Base-by-base conservation (phyloP, 2,113 vertebrate genomes). In the Callocephalon fimbriatum region DNA sequence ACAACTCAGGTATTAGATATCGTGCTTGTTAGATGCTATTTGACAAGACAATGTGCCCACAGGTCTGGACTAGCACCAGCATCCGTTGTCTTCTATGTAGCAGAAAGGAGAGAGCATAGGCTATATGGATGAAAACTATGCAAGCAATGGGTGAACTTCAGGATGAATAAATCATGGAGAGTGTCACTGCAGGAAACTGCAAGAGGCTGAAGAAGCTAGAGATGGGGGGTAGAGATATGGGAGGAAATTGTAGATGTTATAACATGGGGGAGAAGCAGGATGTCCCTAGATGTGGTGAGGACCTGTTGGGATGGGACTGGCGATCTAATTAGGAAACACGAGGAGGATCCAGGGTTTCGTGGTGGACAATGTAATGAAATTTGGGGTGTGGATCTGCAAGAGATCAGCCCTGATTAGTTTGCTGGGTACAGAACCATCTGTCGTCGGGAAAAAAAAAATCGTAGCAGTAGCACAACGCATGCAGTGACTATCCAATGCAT, bases 1-100 rank as follows among this genome's bases (percentile, higher is more conserved):
- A 42, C 31, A 70, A 5, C 19, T 45, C 16, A 38, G 19, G 11
- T 56, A 12, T 53, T 59, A 75, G 32, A 26, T 35, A 27, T 7
- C 31, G 29, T 90, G 35, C 50, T 79, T 88, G 48, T 37, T n/a
- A 63, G 47, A 26, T 51, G 48, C 48, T 35, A 32, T 4, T 29
- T 63, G 54, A 20, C 32, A 15, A 45, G 35, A 54, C 0, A 0
- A 3, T 31, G 48, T 77, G 19, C 54, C 85, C 2, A 2, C 32
- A 61, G 54, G 23, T 81, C 50, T 77, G 56, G 12, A 53, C 29
- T 56, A 32, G 26, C 65, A 17, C 38, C 7, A 16, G 17, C 11
- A n/a, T 38, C 17, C 53, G 37, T 74, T 74, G 29, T 48, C 26
- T 56, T 38, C 50, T 74, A 20, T 7, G 4, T 1, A 40, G 65